Evolutionary conservation across 2,113 vertebrate genomes (phyloP), one percentile per base, ranked within the genome.

Genomic region (Ondatra zibethicus): DNA sequence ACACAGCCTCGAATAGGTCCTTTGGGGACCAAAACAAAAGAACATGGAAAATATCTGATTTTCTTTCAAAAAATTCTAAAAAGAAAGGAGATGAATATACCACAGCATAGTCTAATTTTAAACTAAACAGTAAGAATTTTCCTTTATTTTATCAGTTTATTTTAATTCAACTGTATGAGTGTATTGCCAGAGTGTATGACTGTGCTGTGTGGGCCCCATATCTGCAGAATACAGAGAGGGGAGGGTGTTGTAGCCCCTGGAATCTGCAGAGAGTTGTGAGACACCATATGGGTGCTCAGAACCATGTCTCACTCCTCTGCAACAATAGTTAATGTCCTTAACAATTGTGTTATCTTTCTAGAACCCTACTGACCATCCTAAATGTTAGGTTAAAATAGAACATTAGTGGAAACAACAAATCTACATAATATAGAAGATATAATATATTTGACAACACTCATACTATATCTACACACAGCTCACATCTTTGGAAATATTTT

Each of bases 381-480:
- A 82, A 61, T 6, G 7, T 9, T 39, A 82, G 52, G 12, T 82
- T 4, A 90, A 11, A 17, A 61, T 93, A 31, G 91, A 95, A 92
- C 55, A 58, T 84, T 61, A 87, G 13, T 61, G 10, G 55, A 87
- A 61, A 73, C 4, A 87, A 84, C 39, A 86, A 86, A 93, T 66
- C 5, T 85, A 73, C 66, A 2, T 47, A 72, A 68, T 81, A 86
- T 80, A 58, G 17, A 47, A 85, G 8, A 75, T 45, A 31, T 85
- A 89, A 88, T 12, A 42, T 5, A 47, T 75, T 50, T 93, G 11
- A 13, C 72, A 81, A 93, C 45, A 0, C 75, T 1, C 4, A 85
- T 6, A 17, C 4, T 75, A 19, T 76, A 27, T 23, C 45, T 86
- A 12, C 1, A 47, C 0, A 78, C 0, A 42, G 1, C 1, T 21